Base-by-base conservation (phyloP, 1,140 invertebrate genomes). In the Eumaeus atala region DNA sequence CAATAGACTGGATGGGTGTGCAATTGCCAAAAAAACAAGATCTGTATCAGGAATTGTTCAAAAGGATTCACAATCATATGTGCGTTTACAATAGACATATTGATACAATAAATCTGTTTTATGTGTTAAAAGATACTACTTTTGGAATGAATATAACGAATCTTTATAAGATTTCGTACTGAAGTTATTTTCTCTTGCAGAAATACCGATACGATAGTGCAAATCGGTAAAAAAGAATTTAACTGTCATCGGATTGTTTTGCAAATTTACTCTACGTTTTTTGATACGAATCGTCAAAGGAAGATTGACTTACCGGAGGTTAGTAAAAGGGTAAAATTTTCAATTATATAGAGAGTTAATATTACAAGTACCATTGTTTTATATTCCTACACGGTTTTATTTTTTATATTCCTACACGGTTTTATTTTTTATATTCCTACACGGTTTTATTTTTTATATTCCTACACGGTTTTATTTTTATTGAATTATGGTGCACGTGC, bases 241-340 rank as follows among this genome's bases (percentile, higher is more conserved):
- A 84, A 89, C 37, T 92, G 90, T 68, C 91, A 91, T 63, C 77
- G 86, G 7, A 80, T 91, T 7, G 89, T 92, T 11, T 73, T 91
- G 8, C 90, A 91, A 67, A 89, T 90, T 59, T 92, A 91, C 69
- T 91, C 90, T 16, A 59, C 70, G 11, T 91, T 87, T 55, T 91
- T 91, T 62, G 89, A 90, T 38, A 79, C 79, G 37, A 87, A 88
- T 47, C 55, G 55, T 21, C 59, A 69, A 14, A 63, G 65, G 48
- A 72, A 77, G 62, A 72, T 84, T 28, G 75, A 83, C 40, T 58
- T 86, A 40, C 72, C 79, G 0, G 51, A 53, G 14, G 83, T 84
- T 64, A 74, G 77, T 71, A 48, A n/a, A 42, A 16, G 5, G 16
- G 16, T 17, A 3, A 16, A 2, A 37, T 37, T 37, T 37, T 1